These are phyloP conservation scores for Lanius collurio DNA, from an alignment of 2,113 vertebrate genomes.

Conservation along the genomic window DNA sequence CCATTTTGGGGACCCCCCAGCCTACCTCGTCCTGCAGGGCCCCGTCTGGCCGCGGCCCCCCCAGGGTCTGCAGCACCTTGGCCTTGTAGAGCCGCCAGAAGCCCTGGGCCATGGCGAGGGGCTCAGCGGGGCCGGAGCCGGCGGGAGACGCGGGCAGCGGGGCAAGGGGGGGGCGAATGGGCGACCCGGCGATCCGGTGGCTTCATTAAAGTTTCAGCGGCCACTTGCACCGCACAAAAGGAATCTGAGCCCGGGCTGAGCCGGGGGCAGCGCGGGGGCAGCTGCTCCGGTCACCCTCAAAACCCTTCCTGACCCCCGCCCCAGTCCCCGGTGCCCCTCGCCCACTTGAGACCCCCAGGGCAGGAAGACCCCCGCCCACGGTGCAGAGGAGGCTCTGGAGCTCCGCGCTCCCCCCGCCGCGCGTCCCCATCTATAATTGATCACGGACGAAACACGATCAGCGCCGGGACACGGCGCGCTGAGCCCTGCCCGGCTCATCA, in stretches of 20 bases:
- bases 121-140: not conserved
- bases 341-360: not conserved
- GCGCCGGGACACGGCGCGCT: not conserved
- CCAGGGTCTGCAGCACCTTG: slow-evolving; percentile 76
- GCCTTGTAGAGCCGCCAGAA: slow-evolving; percentile 80
- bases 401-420: not conserved
- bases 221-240: slow-evolving; percentile 37
- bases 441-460: slow-evolving; percentile 8
- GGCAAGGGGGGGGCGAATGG: not conserved
- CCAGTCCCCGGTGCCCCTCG: not conserved
- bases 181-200: slow-evolving; percentile 65
- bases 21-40: slow-evolving; percentile 73
- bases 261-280: not conserved
- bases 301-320: accelerated
- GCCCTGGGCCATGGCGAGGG: slow-evolving; percentile 72
- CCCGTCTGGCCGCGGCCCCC: slow-evolving; percentile 42
- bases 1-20: accelerated
- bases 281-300: not conserved
- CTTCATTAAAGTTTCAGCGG: slow-evolving; percentile 81
- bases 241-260: slow-evolving; percentile 52
- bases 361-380: too few species aligned
- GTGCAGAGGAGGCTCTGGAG: not conserved
- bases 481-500: not conserved
- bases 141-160: not conserved
- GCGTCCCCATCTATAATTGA: not conserved